Percentiles rank a stretch among this genome's conserved stretches.
phyloP scores from a whole-genome alignment of 2,888 invertebrate genomes.

The Orgyia antiqua region DNA sequence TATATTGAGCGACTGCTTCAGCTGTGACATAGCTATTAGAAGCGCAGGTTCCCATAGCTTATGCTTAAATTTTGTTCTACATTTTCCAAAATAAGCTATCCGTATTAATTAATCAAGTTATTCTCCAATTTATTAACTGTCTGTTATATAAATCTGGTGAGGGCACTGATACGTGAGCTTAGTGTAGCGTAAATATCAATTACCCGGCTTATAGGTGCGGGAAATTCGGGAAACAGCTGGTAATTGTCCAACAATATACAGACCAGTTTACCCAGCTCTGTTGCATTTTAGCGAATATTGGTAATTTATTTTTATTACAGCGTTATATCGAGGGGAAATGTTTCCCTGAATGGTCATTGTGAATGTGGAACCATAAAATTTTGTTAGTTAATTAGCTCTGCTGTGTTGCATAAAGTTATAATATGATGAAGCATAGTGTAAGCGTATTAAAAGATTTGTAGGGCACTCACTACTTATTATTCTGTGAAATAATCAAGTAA shows the following conservation, averaged over 20 bases:
- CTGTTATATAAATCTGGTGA: constrained; percentile 42
- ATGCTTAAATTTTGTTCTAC: neutral
- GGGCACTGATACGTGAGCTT: constrained; percentile 41
- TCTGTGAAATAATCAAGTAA: too few relatives aligned
- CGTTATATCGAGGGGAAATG: constrained; percentile 40
- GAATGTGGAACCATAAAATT: constrained; percentile 40
- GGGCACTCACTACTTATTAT: too few relatives aligned
- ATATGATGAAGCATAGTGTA: too few relatives aligned
- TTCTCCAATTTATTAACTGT: constrained; percentile 37
- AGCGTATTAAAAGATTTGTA: too few relatives aligned
- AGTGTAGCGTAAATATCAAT: constrained; percentile 72
- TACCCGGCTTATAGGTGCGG: constrained; percentile 47
- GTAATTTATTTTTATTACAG: constrained; percentile 68
- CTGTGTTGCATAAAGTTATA: constrained; percentile 4
- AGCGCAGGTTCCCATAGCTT: too few relatives aligned
- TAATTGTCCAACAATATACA: constrained; percentile 44
- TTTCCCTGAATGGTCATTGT: constrained; percentile 42
- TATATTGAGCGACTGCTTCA: too few relatives aligned
- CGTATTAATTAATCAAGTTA: constrained; percentile 17
- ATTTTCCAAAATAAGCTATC: neutral
- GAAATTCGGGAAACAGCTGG: constrained; percentile 51
- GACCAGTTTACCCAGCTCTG: constrained; percentile 18
- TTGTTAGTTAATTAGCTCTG: constrained; percentile 37
- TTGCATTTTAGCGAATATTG: constrained; percentile 59
- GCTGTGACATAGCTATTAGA: too few relatives aligned